Conservation (phyloP, 1,140 invertebrate genomes). For the Dinothrombium tinctorium region DNA sequence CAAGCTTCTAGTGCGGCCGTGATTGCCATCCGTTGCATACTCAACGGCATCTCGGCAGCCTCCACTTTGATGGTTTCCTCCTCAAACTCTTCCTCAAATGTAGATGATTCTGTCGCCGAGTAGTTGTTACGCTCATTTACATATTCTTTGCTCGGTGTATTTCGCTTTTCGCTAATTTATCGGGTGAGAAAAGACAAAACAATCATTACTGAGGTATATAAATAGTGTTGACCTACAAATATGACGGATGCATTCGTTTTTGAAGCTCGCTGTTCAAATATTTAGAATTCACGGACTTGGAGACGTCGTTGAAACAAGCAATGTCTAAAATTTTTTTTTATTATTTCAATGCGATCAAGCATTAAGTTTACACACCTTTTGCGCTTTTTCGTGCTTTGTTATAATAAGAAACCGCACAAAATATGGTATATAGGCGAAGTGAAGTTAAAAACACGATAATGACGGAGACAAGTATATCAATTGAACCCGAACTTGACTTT, state of each 20-base stretch:
- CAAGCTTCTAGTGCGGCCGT: conserved; percentile 15
- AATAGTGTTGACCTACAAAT: too few species aligned
- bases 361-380: neutral
- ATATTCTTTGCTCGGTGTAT: neutral
- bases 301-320: neutral
- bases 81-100: neutral
- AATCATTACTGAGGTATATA: neutral
- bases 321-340: neutral
- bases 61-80: conserved; percentile 16
- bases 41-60: conserved; percentile 17
- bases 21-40: conserved; percentile 16
- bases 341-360: neutral
- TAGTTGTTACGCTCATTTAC: neutral
- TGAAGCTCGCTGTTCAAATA: too few species aligned
- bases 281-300: too few species aligned
- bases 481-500: conserved; percentile 16
- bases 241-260: too few species aligned
- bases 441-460: conserved; percentile 16
- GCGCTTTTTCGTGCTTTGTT: conserved; percentile 14
- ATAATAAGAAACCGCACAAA: conserved; percentile 16
- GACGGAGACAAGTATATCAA: conserved; percentile 17
- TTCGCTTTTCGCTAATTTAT: neutral
- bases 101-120: neutral
- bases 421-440: conserved; percentile 16
- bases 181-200: neutral